Base-by-base conservation (phyloP, 2,888 invertebrate genomes). In the Morpho achilles region DNA sequence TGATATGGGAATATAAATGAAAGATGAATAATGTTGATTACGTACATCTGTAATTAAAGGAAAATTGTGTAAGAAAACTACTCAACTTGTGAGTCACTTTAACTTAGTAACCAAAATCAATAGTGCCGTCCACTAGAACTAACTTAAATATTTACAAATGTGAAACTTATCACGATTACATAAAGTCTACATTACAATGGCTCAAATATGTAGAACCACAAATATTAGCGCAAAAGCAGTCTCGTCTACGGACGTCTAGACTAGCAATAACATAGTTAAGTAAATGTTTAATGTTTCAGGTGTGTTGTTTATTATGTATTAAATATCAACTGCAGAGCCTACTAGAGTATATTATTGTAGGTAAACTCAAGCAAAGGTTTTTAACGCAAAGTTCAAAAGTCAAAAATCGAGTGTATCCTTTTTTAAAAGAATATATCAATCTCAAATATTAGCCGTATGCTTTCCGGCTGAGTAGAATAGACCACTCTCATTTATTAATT, bases 101-200 rank as follows among this genome's bases (percentile, higher is more conserved):
- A 60, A 57, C 56, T 53, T 60, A 50, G 60, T 60, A 60, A 60
- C 60, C 50, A 16, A 51, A 56, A 60, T 57, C 60, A 57, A 60
- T 60, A 60, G 43, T 52, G 16, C 41, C 40, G 47, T 60, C 40
- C 44, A 50, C 40, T 8, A 46, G 40, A 46, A 40, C 16, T 47
- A 22, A 41, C 23, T 39, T 8, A 45, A 16, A 46, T 8, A 40
- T 39, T 0, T 16, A 48, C n/a, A 23, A 2, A 22, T 16, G 9
- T 41, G 23, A 32, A 8, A 43, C 53, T 54, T 57, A 53, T 49
- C 5, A 45, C 46, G 16, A 22, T 32, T 9, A 22, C 9, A 16
- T 60, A 53, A 50, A 23, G n/a, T 10, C 39, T 47, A 8, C 42
- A 56, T 53, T 56, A 1, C 10, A 40, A 57, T 16, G 16, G 0